Evolutionary conservation across 1,140 invertebrate species (phyloP).

Genomic region (Fragariocoptes setiger): DNA sequence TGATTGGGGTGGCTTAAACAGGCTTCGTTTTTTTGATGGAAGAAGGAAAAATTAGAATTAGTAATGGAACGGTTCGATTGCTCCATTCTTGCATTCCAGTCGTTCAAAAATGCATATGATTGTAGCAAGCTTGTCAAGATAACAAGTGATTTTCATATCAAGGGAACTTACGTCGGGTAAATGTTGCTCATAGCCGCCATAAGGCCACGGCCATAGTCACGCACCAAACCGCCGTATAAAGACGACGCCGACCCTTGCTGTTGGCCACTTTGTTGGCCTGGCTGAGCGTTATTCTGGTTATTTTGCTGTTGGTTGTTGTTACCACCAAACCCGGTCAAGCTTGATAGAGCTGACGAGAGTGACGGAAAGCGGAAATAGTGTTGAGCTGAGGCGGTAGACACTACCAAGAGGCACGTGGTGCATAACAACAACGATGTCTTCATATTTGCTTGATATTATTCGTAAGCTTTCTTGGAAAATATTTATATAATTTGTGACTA

Average conservation of each 20-base stretch:
- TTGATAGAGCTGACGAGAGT: background rate
- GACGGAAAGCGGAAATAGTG: background rate
- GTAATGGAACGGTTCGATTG: too few relatives aligned
- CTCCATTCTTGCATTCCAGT: too few relatives aligned
- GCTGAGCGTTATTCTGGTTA: background rate
- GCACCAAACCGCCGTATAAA: background rate
- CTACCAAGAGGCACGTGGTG: background rate
- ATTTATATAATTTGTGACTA: too few relatives aligned
- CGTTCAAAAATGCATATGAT: too few relatives aligned
- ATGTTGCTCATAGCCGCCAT: background rate
- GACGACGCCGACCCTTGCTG: too few relatives aligned
- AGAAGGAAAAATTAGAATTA: too few relatives aligned
- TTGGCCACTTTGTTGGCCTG: too few relatives aligned
- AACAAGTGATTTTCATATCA: too few relatives aligned
- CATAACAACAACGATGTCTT: background rate
- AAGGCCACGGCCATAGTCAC: background rate
- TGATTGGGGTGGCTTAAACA: too few relatives aligned
- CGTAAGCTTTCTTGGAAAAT: too few relatives aligned
- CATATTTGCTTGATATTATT: background rate
- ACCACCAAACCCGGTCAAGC: background rate
- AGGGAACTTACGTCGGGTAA: background rate
- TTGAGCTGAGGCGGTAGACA: background rate
- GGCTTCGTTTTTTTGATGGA: too few relatives aligned
- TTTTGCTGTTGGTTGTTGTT: background rate
- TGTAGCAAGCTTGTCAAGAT: too few relatives aligned